These are phyloP conservation scores for Brachypterus glaber DNA, from an alignment of 2,888 invertebrate species.

Conservation along the genomic window DNA sequence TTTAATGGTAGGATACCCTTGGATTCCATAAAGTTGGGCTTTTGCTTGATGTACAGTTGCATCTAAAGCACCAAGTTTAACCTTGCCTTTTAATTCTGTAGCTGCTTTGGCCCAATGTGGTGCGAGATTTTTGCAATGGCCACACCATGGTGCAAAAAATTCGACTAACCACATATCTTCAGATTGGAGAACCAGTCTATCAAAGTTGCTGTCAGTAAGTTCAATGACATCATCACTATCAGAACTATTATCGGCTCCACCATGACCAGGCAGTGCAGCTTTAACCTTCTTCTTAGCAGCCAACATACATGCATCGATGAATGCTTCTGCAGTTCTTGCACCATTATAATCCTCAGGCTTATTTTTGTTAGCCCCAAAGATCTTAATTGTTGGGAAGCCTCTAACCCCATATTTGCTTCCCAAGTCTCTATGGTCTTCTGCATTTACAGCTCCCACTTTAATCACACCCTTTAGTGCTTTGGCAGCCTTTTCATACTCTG, in stretches of 20 bases:
- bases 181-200: conserved; percentile 79
- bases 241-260: no score
- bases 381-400: conserved; percentile 94
- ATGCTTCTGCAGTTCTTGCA: conserved; percentile 71
- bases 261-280: conserved; percentile 55
- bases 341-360: conserved; percentile 80
- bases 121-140: conserved; percentile 92
- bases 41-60: conserved; percentile 83
- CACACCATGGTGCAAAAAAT: conserved; percentile 96
- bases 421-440: conserved; percentile 77
- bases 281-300: conserved; percentile 68
- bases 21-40: conserved; percentile 75
- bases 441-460: conserved; percentile 91
- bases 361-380: conserved; percentile 78
- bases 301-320: conserved; percentile 77
- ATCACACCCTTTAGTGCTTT: conserved; percentile 86
- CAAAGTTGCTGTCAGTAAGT: conserved; percentile 93
- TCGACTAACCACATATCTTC: conserved; percentile 97
- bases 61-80: conserved; percentile 91
- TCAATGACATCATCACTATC: conserved; percentile 71
- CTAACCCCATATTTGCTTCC: conserved; percentile 70
- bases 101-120: conserved; percentile 97
- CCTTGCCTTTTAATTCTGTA: conserved; percentile 88
- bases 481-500: conserved; percentile 92
- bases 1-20: conserved; percentile 96